Conservation (phyloP, 2,113 vertebrate species). For the Cavia porcellus region DNA sequence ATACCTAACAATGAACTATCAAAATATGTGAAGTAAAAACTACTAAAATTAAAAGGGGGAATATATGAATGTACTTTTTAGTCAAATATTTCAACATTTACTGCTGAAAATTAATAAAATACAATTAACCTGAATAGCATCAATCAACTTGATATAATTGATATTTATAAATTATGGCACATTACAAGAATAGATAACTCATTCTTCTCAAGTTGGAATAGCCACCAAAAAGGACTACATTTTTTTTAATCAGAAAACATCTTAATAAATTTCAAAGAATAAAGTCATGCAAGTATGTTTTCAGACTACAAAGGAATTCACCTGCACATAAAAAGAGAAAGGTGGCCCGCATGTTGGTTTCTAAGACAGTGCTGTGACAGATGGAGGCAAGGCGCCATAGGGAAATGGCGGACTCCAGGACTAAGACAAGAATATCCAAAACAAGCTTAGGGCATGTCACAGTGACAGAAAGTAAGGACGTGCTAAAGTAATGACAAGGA, state of each 20-base stretch:
- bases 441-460: background rate
- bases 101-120: background rate
- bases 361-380: background rate
- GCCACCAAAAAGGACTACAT: background rate
- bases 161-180: background rate
- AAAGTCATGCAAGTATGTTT: background rate
- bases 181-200: background rate
- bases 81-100: background rate
- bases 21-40: background rate
- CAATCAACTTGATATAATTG: background rate
- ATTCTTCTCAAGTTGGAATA: background rate
- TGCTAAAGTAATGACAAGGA: background rate
- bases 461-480: background rate
- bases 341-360: background rate
- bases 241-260: background rate
- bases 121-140: background rate
- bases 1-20: background rate
- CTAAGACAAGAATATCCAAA: background rate
- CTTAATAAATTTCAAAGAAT: background rate
- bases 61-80: background rate
- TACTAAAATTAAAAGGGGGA: background rate
- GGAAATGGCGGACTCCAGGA: background rate
- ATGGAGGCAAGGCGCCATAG: background rate
- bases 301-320: background rate
- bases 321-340: background rate